Percentiles rank a stretch among this genome's conserved stretches.
Conservation (phyloP, 2,888 invertebrate genomes). For the Priocnemis perturbator region DNA sequence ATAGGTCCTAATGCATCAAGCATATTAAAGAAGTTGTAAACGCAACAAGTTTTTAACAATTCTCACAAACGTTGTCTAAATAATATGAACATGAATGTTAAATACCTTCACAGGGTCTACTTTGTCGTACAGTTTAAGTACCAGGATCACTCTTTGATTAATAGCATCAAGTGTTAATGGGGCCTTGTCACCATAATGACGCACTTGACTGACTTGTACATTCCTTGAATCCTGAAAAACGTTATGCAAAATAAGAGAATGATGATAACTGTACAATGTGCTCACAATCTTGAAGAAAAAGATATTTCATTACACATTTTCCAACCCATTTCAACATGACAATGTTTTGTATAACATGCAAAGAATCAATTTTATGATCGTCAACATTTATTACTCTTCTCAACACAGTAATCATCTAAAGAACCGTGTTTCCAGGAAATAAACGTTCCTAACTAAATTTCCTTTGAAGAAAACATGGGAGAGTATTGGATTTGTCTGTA, state of each 20-base stretch:
- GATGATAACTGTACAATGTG: too few species aligned
- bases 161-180: constrained; percentile 90
- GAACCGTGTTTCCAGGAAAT: too few species aligned
- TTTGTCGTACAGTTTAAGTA: constrained; percentile 98
- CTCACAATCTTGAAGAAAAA: too few species aligned
- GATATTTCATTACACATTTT: too few species aligned
- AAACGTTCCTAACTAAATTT: too few species aligned
- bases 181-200: constrained; percentile 85
- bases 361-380: too few species aligned
- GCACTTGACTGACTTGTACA: constrained; percentile 78
- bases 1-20: neutral
- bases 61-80: constrained; percentile 24
- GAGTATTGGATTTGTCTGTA: too few species aligned
- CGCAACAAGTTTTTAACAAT: constrained; percentile 16
- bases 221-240: constrained; percentile 81
- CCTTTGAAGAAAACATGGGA: too few species aligned
- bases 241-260: constrained; percentile 68
- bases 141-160: constrained; percentile 92
- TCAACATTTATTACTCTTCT: too few species aligned
- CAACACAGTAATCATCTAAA: too few species aligned
- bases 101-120: constrained; percentile 94
- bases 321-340: too few species aligned
- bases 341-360: too few species aligned
- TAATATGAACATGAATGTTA: constrained; percentile 35
- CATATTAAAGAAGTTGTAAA: neutral